Conservation (phyloP, 2,797 vertebrate species). For the Onychomys leucogaster region DNA sequence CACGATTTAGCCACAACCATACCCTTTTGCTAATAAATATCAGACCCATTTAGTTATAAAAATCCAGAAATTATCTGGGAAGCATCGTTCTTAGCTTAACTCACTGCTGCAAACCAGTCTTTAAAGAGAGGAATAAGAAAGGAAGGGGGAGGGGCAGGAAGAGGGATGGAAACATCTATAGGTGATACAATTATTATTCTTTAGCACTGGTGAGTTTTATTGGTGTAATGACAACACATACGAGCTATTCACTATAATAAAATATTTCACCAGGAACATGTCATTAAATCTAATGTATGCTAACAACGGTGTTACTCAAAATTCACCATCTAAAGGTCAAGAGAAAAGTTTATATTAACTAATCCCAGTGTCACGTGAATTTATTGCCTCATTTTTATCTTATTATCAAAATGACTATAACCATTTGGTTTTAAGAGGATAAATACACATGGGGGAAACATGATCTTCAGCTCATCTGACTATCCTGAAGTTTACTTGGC, state of each 20-base stretch:
- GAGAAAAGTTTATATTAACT: background rate
- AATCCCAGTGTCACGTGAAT: background rate
- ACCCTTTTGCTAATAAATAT: conserved; percentile 31
- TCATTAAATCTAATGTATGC: background rate
- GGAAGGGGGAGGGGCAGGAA: background rate
- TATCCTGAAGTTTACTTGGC: background rate
- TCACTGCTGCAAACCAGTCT: background rate
- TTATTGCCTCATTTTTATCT: background rate
- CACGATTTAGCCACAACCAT: conserved; percentile 23
- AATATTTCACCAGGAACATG: conserved; percentile 12
- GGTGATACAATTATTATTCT: conserved; percentile 12
- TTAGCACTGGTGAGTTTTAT: conserved; percentile 34
- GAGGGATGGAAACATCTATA: conserved; percentile 1
- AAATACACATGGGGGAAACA: background rate
- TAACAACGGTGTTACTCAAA: conserved; percentile 38
- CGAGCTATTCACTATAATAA: background rate
- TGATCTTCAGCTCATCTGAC: background rate
- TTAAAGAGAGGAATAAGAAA: background rate
- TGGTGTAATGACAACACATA: background rate
- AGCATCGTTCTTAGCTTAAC: conserved; percentile 5
- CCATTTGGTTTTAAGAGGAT: background rate
- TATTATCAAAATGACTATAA: conserved; percentile 33
- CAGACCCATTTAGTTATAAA: conserved; percentile 55
- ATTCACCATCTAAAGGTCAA: conserved; percentile 20
- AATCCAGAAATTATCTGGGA: background rate